Conservation (phyloP, 2,113 vertebrate species). For the Suricata suricatta region DNA sequence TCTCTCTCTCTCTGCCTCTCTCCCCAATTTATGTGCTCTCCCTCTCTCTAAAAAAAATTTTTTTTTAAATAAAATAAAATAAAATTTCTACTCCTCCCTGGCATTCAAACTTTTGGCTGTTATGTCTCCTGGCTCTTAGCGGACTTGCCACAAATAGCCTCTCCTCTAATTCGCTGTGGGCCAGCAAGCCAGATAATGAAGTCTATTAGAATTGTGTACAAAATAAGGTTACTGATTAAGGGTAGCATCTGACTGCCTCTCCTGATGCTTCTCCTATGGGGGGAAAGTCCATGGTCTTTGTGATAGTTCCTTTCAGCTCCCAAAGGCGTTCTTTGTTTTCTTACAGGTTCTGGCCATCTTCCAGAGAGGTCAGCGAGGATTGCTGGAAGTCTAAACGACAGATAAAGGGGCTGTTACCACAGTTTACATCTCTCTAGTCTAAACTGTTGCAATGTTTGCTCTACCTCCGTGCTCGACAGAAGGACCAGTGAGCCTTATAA, state of each 20-base stretch:
- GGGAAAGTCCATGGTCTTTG: constrained; percentile 55
- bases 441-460: constrained; percentile 57
- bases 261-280: constrained; percentile 30
- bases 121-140: constrained; percentile 46
- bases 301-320: constrained; percentile 34
- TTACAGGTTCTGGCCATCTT: constrained; percentile 24
- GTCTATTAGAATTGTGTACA: constrained; percentile 56
- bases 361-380: constrained; percentile 41
- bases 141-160: constrained; percentile 52
- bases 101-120: background rate
- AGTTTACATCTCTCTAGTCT: constrained; percentile 12
- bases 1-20: too few species aligned
- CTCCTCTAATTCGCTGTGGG: constrained; percentile 66
- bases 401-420: constrained; percentile 40
- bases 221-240: constrained; percentile 74
- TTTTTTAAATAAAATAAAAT: too few species aligned
- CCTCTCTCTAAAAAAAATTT: too few species aligned
- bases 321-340: constrained; percentile 32
- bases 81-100: constrained; percentile 22
- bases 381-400: constrained; percentile 51
- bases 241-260: constrained; percentile 43
- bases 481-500: constrained; percentile 37
- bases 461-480: background rate
- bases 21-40: too few species aligned
- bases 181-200: constrained; percentile 66